Evolutionary conservation across 2,113 vertebrate species (phyloP), one percentile per base, ranked within the genome.

Genomic region (Labeo catla): DNA sequence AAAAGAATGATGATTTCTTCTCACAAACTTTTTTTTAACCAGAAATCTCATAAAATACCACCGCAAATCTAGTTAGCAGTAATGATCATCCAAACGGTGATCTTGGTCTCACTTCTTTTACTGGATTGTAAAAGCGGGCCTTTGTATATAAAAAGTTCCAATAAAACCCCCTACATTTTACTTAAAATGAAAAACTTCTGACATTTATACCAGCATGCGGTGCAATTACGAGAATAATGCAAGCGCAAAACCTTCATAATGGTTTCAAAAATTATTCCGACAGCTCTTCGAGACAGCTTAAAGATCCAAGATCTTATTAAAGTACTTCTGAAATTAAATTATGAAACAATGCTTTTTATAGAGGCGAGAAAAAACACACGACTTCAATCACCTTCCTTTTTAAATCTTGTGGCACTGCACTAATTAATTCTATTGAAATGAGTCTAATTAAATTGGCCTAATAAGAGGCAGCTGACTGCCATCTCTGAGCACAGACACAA

Each of bases 341-440:
- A 88, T 92, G 89, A 92, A 92, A 93, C 91, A 92, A 92, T 86
- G 91, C 88, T 90, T 91, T 90, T 89, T 59, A 89, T 43, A 88
- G 91, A 87, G 83, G 88, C 76, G 43, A 66, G 76, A 77, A 77
- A 82, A 88, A 91, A 88, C 16, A 80, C 86, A 89, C 81, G 88
- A 90, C 91, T 92, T 93, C 90, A 92, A 91, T 92, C 90, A 87
- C 91, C 92, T 87, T 89, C 85, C 85, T 88, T 85, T 91, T 92
- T 89, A 90, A 92, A 90, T 91, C 89, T 76, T 90, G 90, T 90
- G 86, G 50, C 88, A 90, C 91, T 90, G 68, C 84, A 52, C 90
- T 93, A 93, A 94, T 94, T 93, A 94, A 93, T 91, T 92, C 90
- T 90, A 92, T 90, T 94, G 93, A 93, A 94, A 93, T 80, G 87